A percentile compares a stretch with the other conserved stretches of the same genome.
These are phyloP conservation scores for Melanotaenia parkinsoni DNA, from an alignment of 2,797 vertebrate genomes.

Conservation along the genomic window DNA sequence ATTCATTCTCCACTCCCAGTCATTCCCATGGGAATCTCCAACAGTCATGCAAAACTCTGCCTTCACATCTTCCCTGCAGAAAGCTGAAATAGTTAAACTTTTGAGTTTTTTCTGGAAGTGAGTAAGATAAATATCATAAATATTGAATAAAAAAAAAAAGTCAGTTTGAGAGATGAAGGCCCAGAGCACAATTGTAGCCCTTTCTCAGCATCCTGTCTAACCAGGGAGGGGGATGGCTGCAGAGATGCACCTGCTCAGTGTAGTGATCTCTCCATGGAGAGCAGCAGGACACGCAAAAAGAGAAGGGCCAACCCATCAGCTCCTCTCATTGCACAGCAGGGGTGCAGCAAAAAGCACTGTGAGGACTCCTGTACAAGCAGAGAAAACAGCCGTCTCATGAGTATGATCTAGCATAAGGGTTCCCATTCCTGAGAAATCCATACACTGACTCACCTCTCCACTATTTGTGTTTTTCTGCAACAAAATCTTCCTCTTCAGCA, in stretches of 20 bases:
- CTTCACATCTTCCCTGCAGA: too few relatives aligned
- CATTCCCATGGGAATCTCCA: too few relatives aligned
- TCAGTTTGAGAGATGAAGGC: not conserved
- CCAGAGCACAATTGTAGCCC: not conserved
- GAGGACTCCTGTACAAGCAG: not conserved
- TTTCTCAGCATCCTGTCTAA: conserved; percentile 5
- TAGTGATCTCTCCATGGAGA: not conserved
- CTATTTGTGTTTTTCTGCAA: not conserved
- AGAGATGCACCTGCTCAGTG: not conserved
- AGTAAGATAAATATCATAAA: not conserved
- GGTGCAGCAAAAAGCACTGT: not conserved
- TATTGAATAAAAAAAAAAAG: not conserved
- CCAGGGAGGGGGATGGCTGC: not conserved
- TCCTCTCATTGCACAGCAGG: not conserved
- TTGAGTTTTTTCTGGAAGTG: not conserved
- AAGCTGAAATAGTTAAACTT: too few relatives aligned
- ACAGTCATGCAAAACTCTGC: too few relatives aligned
- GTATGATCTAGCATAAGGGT: not conserved
- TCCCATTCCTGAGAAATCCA: not conserved
- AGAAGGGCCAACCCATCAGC: conserved; percentile 1
- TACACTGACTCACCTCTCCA: not conserved
- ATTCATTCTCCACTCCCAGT: too few relatives aligned
- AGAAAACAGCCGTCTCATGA: not conserved
- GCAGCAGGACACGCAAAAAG: not conserved
- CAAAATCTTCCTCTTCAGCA: not conserved